Evolutionary conservation across 1,140 invertebrate species (phyloP), one percentile per base, ranked within the genome.

Genomic region (Pseudomyrmex concolor): DNA sequence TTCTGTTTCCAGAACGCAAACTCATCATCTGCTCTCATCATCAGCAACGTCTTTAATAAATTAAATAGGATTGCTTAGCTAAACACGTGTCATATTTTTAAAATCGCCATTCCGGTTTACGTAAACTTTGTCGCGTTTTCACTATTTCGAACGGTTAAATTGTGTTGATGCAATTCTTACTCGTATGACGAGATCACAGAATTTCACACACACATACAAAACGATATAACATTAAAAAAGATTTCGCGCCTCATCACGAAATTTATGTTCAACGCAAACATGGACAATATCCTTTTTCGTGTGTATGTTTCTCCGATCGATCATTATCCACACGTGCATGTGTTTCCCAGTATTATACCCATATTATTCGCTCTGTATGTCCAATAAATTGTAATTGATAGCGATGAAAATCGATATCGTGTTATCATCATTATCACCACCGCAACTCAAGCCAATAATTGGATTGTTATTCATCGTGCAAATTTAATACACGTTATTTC

Each of bases 341-440:
- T 55, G 45, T 34, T 22, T 25, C 51, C 76, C 19, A 51, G 76
- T 80, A 80, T 80, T 59, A 80, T 80, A 70, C 70, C 55, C 76
- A 59, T 34, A 80, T 80, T 80, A 80, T 45, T 70, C 76, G 64
- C 66, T 66, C 66, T 80, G 66, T 70, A 80, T 25, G 34, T 19
- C 66, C 66, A 70, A 80, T 80, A 80, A 80, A 80, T 80, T 80
- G 76, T 80, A 80, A 80, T 80, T 80, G 76, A 80, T 80, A 71
- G 54, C 66, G 45, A 57, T 70, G 76, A 80, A 71, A 80, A 80
- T 80, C 76, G 66, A 80, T 80, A 80, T 70, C 76, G 22, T 17
- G 66, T 59, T 80, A 80, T 80, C 76, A 59, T 80, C 76, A 70
- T 80, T 80, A 80, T 71, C 66, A 71, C 19, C 45, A 50, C 68